Base-by-base conservation (phyloP, 2,888 invertebrate genomes). In the Phorcus lineatus region DNA sequence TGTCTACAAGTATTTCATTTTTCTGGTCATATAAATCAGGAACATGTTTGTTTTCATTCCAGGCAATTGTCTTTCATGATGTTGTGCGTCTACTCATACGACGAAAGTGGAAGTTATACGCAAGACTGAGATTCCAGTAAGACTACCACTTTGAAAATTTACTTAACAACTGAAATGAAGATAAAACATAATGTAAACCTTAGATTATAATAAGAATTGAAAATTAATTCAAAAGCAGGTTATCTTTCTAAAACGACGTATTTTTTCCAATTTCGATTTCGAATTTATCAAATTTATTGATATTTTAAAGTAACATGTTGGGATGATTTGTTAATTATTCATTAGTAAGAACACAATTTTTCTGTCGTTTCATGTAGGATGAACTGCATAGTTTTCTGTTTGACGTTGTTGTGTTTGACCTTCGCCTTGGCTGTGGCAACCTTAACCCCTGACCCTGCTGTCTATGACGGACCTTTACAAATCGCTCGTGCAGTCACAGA, bases 51-150 rank as follows among this genome's bases (percentile, higher is more conserved):
- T 47, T 11, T 47, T 79, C 13, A 36, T 82, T 83, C 17, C 84
- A 90, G 90, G 86, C 86, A 9, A 79, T 89, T 22, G 87, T 89
- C 0, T 88, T 87, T 77, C 91, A 91, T 76, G 87, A 88, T 79
- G 87, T 85, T 0, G 89, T 91, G 0, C 79, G 91, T 36, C 79
- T 91, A 66, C 82, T 91, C n/a, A 85, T 89, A 7, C 77, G 89
- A 57, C 82, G 86, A 22, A 91, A 91, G 79, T 91, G 91, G 91
- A 90, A 90, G 78, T 74, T 84, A 31, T 90, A 86, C 77, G 90
- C 90, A 28, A 85, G 86, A 75, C 79, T 85, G 9, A 76, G 89
- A 74, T 90, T 90, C 74, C 85, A 89, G 90, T 91, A 86, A 88
- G 88, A 80, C 16, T 0, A 47, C 1, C 13, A 47, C 13, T 9